Conservation (phyloP, 2,113 vertebrate genomes). For the Sinocyclocheilus maitianheensis region DNA sequence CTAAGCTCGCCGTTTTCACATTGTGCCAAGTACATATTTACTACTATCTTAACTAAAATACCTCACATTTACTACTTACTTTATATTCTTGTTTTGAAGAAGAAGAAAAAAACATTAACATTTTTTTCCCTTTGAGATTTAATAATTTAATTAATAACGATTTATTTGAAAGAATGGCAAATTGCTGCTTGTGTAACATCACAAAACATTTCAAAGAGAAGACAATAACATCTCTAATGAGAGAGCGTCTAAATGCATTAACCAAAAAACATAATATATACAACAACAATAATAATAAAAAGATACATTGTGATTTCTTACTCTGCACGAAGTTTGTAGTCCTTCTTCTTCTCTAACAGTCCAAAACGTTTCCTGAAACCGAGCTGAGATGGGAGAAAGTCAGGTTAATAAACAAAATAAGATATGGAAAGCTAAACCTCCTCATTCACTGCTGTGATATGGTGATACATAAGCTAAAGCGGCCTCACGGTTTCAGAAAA, state of each 20-base stretch:
- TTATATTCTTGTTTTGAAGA: too few species aligned
- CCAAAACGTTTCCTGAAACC: constrained; percentile 83
- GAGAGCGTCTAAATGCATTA: not conserved
- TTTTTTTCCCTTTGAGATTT: not conserved
- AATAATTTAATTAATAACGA: not conserved
- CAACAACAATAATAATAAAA: not conserved
- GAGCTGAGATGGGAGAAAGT: constrained; percentile 72
- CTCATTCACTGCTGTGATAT: too few species aligned
- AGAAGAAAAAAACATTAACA: too few species aligned
- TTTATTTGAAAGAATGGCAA: not conserved
- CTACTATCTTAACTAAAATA: not conserved
- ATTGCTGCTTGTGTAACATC: not conserved
- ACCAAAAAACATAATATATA: not conserved
- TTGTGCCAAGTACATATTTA: not conserved
- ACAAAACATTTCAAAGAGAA: not conserved
- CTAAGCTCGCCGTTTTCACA: not conserved
- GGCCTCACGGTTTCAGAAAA: not conserved
- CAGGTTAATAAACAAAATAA: not conserved
- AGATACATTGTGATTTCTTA: constrained; percentile 70
- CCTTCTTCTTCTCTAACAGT: constrained; percentile 93
- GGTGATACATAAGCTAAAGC: not conserved
- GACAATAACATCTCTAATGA: not conserved
- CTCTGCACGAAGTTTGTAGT: constrained; percentile 90
- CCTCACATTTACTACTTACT: not conserved
- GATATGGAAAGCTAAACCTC: not conserved